Evolutionary conservation across 2,113 vertebrate species (phyloP), one percentile per base, ranked within the genome.

Genomic region (Aythya baeri): DNA sequence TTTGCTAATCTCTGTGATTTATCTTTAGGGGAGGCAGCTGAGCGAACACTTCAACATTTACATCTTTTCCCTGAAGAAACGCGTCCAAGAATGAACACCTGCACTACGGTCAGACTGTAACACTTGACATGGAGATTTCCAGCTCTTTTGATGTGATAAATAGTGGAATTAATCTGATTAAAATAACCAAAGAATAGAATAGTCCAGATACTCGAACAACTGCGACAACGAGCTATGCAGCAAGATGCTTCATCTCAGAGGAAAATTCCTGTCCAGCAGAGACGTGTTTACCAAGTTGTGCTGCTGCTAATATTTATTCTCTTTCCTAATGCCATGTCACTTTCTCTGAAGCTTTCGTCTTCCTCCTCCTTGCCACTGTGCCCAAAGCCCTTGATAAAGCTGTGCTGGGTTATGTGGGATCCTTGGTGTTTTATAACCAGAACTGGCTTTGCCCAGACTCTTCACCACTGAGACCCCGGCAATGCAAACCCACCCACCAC

Each of bases 41-140:
- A 97, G 95, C 22, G 67, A 94, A 43, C 82, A 96, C 89, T 96
- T 97, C 85, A 97, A 95, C 72, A 96, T 83, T 94, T 88, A 94
- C 82, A 89, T 92, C 73, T 98, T 97, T 86, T 95, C 96, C 46
- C 62, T 95, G 93, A 95, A 96, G 93, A 97, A 97, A 91, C 79
- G 83, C 4, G 44, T 84, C 81, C 82, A 80, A 73, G 89, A 97
- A 46, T 94, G 83, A 96, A 49, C 36, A 58, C 26, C 71, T 88
- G 70, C 63, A 31, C 79, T 55, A 12, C 0, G 26, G 67, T 59
- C 58, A 88, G 91, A 73, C 57, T 85, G 59, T 11, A 61, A 57
- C 54, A 38, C 57, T 83, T 72, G 76, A 57, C 13, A 5, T 57
- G 83, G 62, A 88, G n/a, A 79, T 94, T 58, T 12, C 8, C 54